Evolutionary conservation across 2,888 invertebrate species (phyloP).

Genomic region (Galerucella pusilla): DNA sequence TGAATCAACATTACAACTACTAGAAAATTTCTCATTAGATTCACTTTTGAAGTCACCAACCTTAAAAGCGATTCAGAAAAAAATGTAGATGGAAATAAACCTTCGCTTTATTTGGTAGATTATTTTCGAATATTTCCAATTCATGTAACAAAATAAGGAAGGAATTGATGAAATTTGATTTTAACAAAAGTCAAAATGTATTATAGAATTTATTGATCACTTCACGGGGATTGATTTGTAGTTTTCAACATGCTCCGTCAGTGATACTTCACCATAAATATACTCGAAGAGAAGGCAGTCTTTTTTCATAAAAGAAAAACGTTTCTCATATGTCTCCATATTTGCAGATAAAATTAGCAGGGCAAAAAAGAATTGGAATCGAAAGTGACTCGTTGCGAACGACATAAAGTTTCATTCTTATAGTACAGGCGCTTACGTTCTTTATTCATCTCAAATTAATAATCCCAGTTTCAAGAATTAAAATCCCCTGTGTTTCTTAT

Average conservation of each 20-base stretch:
- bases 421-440: not conserved
- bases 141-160: too few species aligned
- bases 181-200: too few species aligned
- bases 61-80: not conserved
- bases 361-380: conserved; percentile 23
- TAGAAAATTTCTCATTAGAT: not conserved
- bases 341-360: conserved; percentile 26
- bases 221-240: too few species aligned
- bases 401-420: conserved; percentile 35
- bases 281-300: not conserved
- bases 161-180: too few species aligned
- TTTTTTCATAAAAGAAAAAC: conserved; percentile 15
- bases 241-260: too few species aligned
- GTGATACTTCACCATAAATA: not conserved
- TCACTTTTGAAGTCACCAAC: not conserved
- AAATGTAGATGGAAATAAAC: too few species aligned
- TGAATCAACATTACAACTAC: not conserved
- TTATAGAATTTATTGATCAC: too few species aligned
- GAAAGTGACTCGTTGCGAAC: conserved; percentile 34
- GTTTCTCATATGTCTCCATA: conserved; percentile 22
- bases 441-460: not conserved
- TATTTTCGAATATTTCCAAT: too few species aligned
- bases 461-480: not conserved
- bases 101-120: too few species aligned
- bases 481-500: too few species aligned